These are phyloP conservation scores for Pentalonia nigronervosa DNA, from an alignment of 1,140 invertebrate species.

Conservation along the genomic window DNA sequence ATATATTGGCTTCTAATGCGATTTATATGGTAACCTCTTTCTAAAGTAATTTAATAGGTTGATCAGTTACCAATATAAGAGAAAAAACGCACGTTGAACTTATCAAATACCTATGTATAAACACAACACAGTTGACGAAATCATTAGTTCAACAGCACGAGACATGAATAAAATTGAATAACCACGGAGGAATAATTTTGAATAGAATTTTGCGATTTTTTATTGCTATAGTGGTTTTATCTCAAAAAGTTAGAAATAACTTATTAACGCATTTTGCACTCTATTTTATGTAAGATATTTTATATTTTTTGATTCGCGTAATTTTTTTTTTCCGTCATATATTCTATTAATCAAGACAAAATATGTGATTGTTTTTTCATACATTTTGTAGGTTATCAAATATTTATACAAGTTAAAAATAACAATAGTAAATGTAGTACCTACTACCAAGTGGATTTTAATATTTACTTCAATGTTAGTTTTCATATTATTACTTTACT, in stretches of 20 bases:
- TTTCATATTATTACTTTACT: no score
- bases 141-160: not conserved
- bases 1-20: constrained; percentile 56
- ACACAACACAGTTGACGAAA: not conserved
- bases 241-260: not conserved
- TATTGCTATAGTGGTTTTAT: not conserved
- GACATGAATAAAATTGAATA: not conserved
- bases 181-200: not conserved
- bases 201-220: constrained; percentile 6
- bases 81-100: not conserved
- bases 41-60: constrained; percentile 12
- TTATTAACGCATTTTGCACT: not conserved
- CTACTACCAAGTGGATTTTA: no score
- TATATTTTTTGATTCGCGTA: not conserved
- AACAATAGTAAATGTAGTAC: no score
- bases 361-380: no score
- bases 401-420: no score
- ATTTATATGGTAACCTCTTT: constrained; percentile 19
- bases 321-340: not conserved
- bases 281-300: not conserved
- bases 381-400: no score
- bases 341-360: no score
- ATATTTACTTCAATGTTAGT: no score
- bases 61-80: constrained; percentile 15
- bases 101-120: not conserved